Evolutionary conservation across 2,113 vertebrate genomes (phyloP).

Genomic region (Geococcyx californianus): DNA sequence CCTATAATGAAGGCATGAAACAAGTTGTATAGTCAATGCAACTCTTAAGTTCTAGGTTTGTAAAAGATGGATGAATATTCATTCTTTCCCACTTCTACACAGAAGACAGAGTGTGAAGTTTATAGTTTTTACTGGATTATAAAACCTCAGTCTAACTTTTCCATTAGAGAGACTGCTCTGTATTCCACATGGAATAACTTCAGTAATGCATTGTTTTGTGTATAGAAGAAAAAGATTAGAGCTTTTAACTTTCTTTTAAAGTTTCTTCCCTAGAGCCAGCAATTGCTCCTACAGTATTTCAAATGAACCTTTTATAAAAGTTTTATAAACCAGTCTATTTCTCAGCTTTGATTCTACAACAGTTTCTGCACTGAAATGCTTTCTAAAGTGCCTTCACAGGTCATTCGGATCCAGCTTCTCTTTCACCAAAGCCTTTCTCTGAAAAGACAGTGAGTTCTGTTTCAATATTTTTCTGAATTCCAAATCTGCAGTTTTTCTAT

Average conservation of each 20-base stretch:
- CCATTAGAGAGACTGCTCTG: conserved; percentile 17
- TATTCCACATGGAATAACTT: conserved; percentile 49
- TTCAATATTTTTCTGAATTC: conserved; percentile 7
- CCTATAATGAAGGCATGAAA: neutral
- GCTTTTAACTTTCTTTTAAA: conserved; percentile 58
- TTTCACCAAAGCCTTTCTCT: neutral
- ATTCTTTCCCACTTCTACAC: neutral
- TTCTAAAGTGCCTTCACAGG: conserved; percentile 31
- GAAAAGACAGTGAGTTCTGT: neutral
- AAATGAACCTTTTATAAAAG: conserved; percentile 44
- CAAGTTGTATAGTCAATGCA: neutral
- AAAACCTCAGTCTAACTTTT: conserved; percentile 47
- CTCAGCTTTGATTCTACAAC: conserved; percentile 37
- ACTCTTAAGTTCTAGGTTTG: neutral
- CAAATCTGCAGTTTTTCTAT: neutral
- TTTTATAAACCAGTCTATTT: conserved; percentile 40
- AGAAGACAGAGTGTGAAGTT: neutral
- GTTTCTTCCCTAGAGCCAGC: conserved; percentile 39
- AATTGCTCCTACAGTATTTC: conserved; percentile 9
- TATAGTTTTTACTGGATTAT: neutral
- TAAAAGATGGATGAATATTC: neutral
- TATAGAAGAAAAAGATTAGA: conserved; percentile 28
- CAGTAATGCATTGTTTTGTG: conserved; percentile 50
- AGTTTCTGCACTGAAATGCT: conserved; percentile 5
- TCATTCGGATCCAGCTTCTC: conserved; percentile 4